Base-by-base conservation (phyloP, 1,140 invertebrate species). In the Coenobita brevimanus region DNA sequence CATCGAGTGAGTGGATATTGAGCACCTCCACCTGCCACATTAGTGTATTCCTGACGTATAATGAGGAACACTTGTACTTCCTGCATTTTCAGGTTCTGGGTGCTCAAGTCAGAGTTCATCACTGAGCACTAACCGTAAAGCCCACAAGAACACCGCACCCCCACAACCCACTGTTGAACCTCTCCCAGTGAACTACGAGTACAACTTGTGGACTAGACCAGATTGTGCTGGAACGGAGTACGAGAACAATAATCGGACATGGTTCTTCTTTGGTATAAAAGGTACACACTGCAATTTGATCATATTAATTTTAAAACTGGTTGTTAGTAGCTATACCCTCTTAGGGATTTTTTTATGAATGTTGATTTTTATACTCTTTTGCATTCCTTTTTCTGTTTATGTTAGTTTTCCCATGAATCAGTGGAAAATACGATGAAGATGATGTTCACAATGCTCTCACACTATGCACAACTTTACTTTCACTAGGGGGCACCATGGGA, bases 251-350 rank as follows among this genome's bases (percentile, higher is more conserved):
- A 98, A 98, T 92, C 94, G 97, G 89, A 97, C 97, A 1, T 98
- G 97, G 97, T 98, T 98, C 93, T 96, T 97, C 92, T 98, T 98
- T 94, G 96, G 96, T n/a, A 93, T 98, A 46, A 94, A 94, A 92
- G 94, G 93, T 93, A 91, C n/a, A 67, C 4, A 6, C 6, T 67
- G 6, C n/a, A 8, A 8, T 10, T 67, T 6, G 64, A 33, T 67
- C 6, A 67, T 67, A 6, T 6, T 24, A 67, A 24, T 67, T 10
- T 4, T 10, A 8, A 8, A 67, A 8, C n/a, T 4, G n/a, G 64
- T 67, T 57, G 10, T 13, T 10, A 13, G 13, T 57, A n/a, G 13
- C 10, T 57, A 57, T 13, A 57, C 13, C n/a, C n/a, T 10, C 54
- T 57, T 30, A 30, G 67, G 21, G 3, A 30, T 71, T 3, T 71